phyloP scores from a whole-genome alignment of 2,888 invertebrate genomes.

The Mesopsocus fuscifrons region DNA sequence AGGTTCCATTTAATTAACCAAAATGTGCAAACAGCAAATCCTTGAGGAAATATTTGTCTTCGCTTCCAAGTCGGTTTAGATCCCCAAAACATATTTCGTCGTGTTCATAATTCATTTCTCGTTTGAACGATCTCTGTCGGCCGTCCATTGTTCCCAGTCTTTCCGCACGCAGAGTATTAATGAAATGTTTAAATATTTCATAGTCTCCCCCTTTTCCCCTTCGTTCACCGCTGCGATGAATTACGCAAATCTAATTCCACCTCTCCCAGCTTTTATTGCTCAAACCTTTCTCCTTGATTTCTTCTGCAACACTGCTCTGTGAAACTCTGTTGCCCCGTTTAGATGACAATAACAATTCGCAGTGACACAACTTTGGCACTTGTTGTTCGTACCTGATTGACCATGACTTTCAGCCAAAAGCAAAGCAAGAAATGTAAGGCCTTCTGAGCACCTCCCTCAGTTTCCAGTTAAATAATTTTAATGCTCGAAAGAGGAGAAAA shows the following conservation, averaged over 20 bases:
- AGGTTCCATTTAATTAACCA: neutral
- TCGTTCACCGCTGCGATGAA: neutral
- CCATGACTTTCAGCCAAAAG: too few relatives aligned
- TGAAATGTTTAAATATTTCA: neutral
- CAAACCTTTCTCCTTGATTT: too few relatives aligned
- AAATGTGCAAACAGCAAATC: neutral
- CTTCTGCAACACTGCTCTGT: too few relatives aligned
- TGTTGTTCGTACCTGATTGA: too few relatives aligned
- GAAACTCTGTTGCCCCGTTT: too few relatives aligned
- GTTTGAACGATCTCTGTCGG: conserved; percentile 2
- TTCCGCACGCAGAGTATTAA: conserved; percentile 1
- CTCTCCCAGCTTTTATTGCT: neutral
- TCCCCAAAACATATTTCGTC: conserved; percentile 8
- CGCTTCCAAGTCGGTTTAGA: neutral
- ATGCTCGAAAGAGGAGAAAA: too few relatives aligned
- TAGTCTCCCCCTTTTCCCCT: neutral
- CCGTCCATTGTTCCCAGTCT: conserved; percentile 9
- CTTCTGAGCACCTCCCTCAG: too few relatives aligned
- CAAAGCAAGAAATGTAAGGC: too few relatives aligned
- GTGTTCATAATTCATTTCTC: conserved; percentile 8
- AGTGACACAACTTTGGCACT: too few relatives aligned
- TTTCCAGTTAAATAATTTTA: too few relatives aligned
- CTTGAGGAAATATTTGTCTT: neutral
- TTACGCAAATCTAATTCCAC: neutral
- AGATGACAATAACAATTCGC: too few relatives aligned